phyloP scores from a whole-genome alignment of 2,888 invertebrate species.

The Trissoscelio sp. region DNA sequence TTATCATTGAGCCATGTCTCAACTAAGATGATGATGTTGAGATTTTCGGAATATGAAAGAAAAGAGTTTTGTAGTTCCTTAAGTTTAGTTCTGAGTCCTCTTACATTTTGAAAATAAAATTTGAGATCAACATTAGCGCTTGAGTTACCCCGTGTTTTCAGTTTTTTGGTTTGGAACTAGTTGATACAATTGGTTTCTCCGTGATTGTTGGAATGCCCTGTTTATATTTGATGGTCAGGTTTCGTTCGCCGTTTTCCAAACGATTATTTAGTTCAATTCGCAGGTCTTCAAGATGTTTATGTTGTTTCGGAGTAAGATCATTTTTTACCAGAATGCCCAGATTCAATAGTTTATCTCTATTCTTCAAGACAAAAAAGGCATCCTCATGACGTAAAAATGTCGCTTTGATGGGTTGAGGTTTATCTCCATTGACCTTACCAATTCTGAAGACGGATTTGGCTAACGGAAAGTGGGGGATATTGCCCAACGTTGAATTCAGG shows the following conservation, averaged over 20 bases:
- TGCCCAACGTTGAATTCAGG: background rate
- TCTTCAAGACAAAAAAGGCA: background rate
- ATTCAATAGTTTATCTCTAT: background rate
- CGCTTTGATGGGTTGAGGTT: background rate
- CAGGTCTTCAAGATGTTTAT: too few species aligned
- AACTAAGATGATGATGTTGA: constrained; percentile 24
- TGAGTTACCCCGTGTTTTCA: background rate
- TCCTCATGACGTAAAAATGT: background rate
- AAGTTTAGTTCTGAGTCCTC: constrained; percentile 32
- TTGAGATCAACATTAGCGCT: background rate
- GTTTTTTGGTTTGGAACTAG: too few species aligned
- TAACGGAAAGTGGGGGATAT: background rate
- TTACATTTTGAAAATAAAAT: constrained; percentile 75
- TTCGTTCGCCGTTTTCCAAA: background rate
- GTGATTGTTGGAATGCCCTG: background rate
- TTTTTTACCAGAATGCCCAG: background rate
- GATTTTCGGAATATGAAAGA: background rate
- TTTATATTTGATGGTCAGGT: background rate
- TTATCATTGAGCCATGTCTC: constrained; percentile 47
- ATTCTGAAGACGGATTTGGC: background rate
- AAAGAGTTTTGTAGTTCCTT: background rate
- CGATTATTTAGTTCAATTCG: too few species aligned
- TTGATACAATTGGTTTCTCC: background rate
- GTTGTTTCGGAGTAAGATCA: background rate
- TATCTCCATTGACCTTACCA: background rate